Base-by-base conservation (phyloP, 2,888 invertebrate species). In the Nesidiocoris tenuis region DNA sequence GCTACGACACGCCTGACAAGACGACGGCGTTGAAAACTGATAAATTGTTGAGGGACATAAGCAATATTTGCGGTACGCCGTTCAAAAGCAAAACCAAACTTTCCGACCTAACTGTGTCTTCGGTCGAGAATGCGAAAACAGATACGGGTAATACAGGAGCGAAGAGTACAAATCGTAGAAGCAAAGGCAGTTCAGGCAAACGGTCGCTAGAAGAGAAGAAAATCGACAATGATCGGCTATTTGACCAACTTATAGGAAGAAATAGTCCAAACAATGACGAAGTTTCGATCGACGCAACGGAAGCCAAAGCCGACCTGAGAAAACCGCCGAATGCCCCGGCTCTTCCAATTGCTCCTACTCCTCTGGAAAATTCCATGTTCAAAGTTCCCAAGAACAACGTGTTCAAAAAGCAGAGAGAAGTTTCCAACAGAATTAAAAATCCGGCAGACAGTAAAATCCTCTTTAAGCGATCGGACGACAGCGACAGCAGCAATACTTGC, bases 1-100 rank as follows among this genome's bases (percentile, higher is more conserved):
- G 70, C 24, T 70, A 24, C 18, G 70, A 70, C 5, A 70, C 70
- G 2, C 70, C 70, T 3, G 70, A 70, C 18, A 70, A 70, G 19
- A 70, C 21, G 19, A 70, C 70, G 23, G 1, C 17, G 1, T 2
- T 18, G 24, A 24, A 23, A 9, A 70, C 57, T 61, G 21, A 1
- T 12, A 70, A 59, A 61, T 61, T 70, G 25, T 17, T 70, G 25
- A 57, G 3, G 2, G 70, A 70, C 25, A 61, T 70, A 0, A 70
- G 70, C 54, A 70, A 70, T 18, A 25, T 12, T 3, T 70, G 70
- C 59, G 25, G 61, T 12, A 67, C 67, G 12, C 67, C 67, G 0
- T 56, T 67, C 54, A 67, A 56, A 19, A 7, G 39, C 12, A 61
- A 12, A 2, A 19, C 9, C 23, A 63, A 12, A 1, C 1, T 1